phyloP scores from a whole-genome alignment of 2,113 vertebrate species.

The Nicator chloris region DNA sequence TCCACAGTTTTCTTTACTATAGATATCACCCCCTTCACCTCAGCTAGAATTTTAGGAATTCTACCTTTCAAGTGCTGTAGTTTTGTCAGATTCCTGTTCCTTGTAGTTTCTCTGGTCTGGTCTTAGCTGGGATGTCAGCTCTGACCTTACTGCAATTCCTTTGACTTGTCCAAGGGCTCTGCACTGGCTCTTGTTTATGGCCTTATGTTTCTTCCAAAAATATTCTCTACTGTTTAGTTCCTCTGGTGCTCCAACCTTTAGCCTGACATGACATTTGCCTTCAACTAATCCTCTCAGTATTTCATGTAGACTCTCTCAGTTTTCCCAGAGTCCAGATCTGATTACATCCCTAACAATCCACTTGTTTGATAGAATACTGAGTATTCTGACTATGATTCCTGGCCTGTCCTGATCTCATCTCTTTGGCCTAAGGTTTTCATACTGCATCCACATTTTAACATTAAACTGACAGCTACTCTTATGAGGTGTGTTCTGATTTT shows the following conservation, averaged over 20 bases:
- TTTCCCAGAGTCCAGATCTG: neutral
- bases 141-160: neutral
- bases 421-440: neutral
- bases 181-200: neutral
- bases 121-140: neutral
- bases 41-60: neutral
- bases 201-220: neutral
- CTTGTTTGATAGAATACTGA: neutral
- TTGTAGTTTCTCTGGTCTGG: neutral
- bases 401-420: neutral
- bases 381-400: neutral
- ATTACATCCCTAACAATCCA: neutral
- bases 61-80: neutral
- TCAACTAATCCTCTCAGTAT: neutral
- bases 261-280: neutral
- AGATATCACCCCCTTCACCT: neutral
- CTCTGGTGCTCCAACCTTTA: neutral
- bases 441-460: rapidly evolving
- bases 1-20: neutral
- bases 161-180: neutral
- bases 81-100: neutral
- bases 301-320: neutral
- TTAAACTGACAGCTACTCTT: neutral
- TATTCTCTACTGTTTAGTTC: neutral
- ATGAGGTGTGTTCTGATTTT: neutral